These are phyloP conservation scores for Remorina albescens DNA, from an alignment of 2,797 vertebrate species.

Conservation along the genomic window DNA sequence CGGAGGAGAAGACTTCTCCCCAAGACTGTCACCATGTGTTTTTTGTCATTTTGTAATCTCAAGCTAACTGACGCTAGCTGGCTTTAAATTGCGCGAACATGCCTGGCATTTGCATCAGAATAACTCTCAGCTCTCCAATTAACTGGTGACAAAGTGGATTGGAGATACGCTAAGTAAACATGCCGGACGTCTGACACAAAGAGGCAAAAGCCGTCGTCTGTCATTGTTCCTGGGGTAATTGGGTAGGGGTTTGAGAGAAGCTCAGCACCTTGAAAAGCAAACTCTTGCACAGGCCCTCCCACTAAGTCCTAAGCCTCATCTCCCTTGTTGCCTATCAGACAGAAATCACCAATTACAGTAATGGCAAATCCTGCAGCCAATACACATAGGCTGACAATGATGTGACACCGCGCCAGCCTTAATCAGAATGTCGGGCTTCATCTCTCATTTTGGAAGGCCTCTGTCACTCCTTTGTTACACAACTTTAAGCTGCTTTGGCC, in stretches of 20 bases:
- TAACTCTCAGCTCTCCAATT: slow-evolving; percentile 79
- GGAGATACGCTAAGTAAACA: slow-evolving; percentile 76
- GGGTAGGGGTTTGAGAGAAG: slow-evolving; percentile 57
- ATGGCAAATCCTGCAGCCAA: slow-evolving; percentile 66
- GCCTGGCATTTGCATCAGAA: slow-evolving; percentile 78
- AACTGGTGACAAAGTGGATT: slow-evolving; percentile 78
- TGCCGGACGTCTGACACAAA: slow-evolving; percentile 70
- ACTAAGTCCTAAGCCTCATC: slow-evolving; percentile 63
- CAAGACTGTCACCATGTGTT: slow-evolving; percentile 24
- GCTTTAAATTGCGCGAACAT: slow-evolving; percentile 66
- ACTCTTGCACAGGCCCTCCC: slow-evolving; percentile 49
- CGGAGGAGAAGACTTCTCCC: slow-evolving; percentile 1
- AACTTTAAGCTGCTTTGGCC: slow-evolving; percentile 60
- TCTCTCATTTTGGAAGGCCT: slow-evolving; percentile 59
- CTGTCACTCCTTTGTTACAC: slow-evolving; percentile 24
- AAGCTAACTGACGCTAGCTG: slow-evolving; percentile 49
- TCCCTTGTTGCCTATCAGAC: slow-evolving; percentile 57
- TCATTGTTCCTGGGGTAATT: slow-evolving; percentile 79
- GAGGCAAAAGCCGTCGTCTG: slow-evolving; percentile 70
- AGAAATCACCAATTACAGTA: slow-evolving; percentile 83
- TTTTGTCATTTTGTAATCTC: slow-evolving; percentile 56
- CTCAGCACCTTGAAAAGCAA: slow-evolving; percentile 61
- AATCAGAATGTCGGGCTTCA: slow-evolving; percentile 64
- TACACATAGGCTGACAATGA: slow-evolving; percentile 66
- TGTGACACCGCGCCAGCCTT: slow-evolving; percentile 64